Evolutionary conservation across 2,113 vertebrate species (phyloP), one percentile per base, ranked within the genome.

Genomic region (Ageneiosus marmoratus): DNA sequence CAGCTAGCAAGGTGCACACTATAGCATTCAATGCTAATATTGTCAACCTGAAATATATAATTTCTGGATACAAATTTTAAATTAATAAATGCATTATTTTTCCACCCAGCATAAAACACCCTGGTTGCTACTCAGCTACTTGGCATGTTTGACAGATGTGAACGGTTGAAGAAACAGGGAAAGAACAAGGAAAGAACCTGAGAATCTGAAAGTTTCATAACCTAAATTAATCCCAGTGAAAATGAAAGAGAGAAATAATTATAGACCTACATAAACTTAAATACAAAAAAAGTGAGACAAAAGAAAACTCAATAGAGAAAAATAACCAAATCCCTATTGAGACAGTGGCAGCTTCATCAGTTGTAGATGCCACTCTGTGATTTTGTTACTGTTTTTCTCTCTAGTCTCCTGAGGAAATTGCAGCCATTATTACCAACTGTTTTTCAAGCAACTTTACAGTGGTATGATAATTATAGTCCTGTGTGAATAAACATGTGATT

Each of bases 371-470:
- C 7, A 10, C 29, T 65, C 29, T 34, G 15, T 65, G 5, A 29
- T 34, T 29, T 29, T 41, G 37, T 41, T 5, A 41, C 37, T 41
- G 27, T 62, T 62, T 62, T 62, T 62, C 16, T 63, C 13, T 11
- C 16, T 63, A 12, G 12, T 63, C 27, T 4, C 60, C 27, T 63
- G 27, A 63, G 27, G 15, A 63, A 29, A 63, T 32, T 63, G 60
- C 60, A 29, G n/a, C 60, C 13, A 63, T 63, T 29, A 63, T 63
- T 63, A 63, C 60, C 32, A 63, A 63, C 60, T n/a, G n/a, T n/a
- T 63, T 27, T 32, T 32, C 15, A 4, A 63, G 27, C 27, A 32
- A n/a, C n/a, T n/a, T n/a, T n/a, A 58, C 24, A 27, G 24, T 63
- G 60, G 60, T 13, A 63, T 63, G n/a, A 32, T 32, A 29, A 63